A percentile compares a stretch with the other conserved stretches of the same genome.
Evolutionary conservation across 2,888 invertebrate species (phyloP).

Genomic region (Terebella lapidaria): DNA sequence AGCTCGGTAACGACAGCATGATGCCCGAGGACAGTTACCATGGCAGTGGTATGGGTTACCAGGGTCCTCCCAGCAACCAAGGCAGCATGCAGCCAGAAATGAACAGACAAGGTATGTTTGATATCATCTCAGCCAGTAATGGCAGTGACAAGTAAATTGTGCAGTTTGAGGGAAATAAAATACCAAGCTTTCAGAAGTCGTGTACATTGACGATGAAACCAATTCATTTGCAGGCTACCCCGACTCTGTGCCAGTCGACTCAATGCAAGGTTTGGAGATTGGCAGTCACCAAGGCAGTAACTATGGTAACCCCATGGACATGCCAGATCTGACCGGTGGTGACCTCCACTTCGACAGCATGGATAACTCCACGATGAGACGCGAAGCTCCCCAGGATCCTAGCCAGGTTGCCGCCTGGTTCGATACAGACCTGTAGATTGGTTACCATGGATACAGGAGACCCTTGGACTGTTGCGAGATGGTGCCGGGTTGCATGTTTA

Average conservation of each 20-base stretch:
- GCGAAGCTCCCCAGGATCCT: slow-evolving; percentile 58
- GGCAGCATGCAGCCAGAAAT: slow-evolving; percentile 66
- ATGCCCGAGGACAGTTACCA: slow-evolving; percentile 9
- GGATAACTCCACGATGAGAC: slow-evolving; percentile 25
- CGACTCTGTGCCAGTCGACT: slow-evolving; percentile 78
- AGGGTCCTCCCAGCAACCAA: slow-evolving; percentile 76
- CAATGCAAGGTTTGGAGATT: slow-evolving; percentile 90
- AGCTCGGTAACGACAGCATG: slow-evolving; percentile 6
- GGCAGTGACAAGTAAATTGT: not conserved
- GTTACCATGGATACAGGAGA: no score
- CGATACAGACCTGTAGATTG: slow-evolving; percentile 86
- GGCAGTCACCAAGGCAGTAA: slow-evolving; percentile 64
- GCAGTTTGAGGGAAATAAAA: no score
- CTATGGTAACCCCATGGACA: slow-evolving; percentile 61
- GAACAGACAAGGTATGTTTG: slow-evolving; percentile 20
- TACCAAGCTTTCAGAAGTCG: no score
- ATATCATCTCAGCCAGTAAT: not conserved
- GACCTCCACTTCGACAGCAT: slow-evolving; percentile 66
- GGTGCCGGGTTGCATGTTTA: no score
- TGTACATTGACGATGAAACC: no score
- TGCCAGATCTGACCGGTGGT: slow-evolving; percentile 14
- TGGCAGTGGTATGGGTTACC: slow-evolving; percentile 9
- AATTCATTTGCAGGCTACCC: not conserved
- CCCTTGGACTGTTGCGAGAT: no score
- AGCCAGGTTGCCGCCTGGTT: slow-evolving; percentile 94